Conservation (phyloP, 1,140 invertebrate species). For the Drosophila ironensis region DNA sequence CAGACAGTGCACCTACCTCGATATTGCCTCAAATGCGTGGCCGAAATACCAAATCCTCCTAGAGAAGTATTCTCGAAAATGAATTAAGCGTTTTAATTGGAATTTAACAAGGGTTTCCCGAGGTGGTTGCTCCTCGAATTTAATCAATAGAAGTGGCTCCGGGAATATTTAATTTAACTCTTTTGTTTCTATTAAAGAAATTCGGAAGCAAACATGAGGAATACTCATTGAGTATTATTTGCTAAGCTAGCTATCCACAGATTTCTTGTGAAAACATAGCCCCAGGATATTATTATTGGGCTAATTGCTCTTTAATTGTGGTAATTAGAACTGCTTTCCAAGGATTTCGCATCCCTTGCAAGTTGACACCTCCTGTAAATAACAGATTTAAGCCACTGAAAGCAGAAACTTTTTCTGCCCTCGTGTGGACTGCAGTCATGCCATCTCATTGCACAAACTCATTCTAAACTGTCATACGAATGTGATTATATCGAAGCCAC, state of each 20-base stretch:
- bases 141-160: too few relatives aligned
- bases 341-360: background rate
- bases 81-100: background rate
- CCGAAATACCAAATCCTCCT: background rate
- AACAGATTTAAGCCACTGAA: slow-evolving; percentile 12
- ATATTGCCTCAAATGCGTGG: background rate
- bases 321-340: slow-evolving; percentile 11
- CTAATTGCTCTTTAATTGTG: slow-evolving; percentile 10
- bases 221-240: too few relatives aligned
- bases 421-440: slow-evolving; percentile 4
- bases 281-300: background rate
- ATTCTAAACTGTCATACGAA: slow-evolving; percentile 34
- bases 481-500: slow-evolving; percentile 34
- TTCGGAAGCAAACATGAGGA: too few relatives aligned
- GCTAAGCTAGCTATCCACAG: too few relatives aligned
- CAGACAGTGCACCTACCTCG: slow-evolving; percentile 4
- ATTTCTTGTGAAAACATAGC: too few relatives aligned
- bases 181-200: too few relatives aligned
- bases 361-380: slow-evolving; percentile 19
- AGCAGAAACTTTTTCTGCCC: slow-evolving; percentile 11
- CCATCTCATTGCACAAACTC: slow-evolving; percentile 30
- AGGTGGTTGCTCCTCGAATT: too few relatives aligned
- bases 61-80: background rate
- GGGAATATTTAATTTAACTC: too few relatives aligned
- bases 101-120: too few relatives aligned